Conservation (phyloP, 2,888 invertebrate species). For the Criorhina ranunculi region DNA sequence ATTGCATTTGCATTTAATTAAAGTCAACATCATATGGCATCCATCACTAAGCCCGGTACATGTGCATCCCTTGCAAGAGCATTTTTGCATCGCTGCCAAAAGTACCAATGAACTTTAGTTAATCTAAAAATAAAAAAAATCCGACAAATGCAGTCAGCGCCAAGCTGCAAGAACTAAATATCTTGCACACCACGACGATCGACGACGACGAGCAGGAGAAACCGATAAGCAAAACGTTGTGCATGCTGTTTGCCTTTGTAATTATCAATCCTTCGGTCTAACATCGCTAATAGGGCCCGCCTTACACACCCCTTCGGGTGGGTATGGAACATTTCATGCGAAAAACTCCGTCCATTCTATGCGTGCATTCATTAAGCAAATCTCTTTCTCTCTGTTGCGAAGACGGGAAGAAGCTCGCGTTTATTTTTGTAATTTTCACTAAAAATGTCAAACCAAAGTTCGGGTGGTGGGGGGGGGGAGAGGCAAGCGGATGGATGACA, state of each 20-base stretch:
- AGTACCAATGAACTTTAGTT: conserved; percentile 72
- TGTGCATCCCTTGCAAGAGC: conserved; percentile 5
- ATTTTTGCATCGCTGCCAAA: conserved; percentile 68
- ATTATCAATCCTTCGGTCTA: conserved; percentile 50
- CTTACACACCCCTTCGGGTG: not conserved
- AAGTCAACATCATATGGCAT: conserved; percentile 57
- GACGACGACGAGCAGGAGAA: not conserved
- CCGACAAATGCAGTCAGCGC: not conserved
- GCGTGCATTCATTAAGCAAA: conserved; percentile 69
- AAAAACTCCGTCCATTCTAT: conserved; percentile 39
- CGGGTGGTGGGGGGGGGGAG: no score
- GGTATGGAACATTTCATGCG: conserved; percentile 10
- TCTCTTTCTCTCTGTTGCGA: conserved; percentile 18
- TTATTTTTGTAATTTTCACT: conserved; percentile 70
- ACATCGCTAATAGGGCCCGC: conserved; percentile 30
- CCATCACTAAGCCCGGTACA: conserved; percentile 16
- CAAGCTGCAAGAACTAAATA: conserved; percentile 19
- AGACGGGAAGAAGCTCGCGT: conserved; percentile 26
- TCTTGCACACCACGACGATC: conserved; percentile 3
- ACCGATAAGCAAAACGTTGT: conserved; percentile 20
- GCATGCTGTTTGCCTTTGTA: conserved; percentile 41
- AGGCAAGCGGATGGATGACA: conserved; percentile 52
- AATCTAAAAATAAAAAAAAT: conserved; percentile 55
- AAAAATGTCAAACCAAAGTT: conserved; percentile 49
- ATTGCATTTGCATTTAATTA: conserved; percentile 54